Conservation (phyloP, 2,113 vertebrate genomes). For the Paramisgurnus dabryanus region DNA sequence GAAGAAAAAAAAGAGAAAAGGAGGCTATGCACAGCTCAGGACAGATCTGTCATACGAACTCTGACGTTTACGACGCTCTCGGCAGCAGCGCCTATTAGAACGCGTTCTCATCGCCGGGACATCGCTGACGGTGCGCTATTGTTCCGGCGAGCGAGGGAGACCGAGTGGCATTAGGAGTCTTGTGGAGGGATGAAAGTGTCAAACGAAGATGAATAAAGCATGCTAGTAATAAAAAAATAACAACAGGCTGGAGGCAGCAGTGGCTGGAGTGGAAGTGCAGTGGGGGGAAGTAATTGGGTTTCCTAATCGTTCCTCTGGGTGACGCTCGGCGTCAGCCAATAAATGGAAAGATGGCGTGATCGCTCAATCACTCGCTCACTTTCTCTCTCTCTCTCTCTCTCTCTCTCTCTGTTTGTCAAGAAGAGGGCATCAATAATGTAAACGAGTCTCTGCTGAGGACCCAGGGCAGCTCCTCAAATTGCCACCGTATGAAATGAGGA, state of each 20-base stretch:
- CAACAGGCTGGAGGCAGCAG: conserved; percentile 68
- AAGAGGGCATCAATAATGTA: conserved; percentile 74
- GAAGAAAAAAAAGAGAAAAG: conserved; percentile 8
- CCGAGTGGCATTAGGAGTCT: conserved; percentile 18
- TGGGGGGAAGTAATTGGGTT: conserved; percentile 72
- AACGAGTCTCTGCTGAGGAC: conserved; percentile 68
- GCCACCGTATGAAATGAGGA: conserved; percentile 51
- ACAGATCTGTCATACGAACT: conserved; percentile 21
- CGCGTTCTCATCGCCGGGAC: not conserved
- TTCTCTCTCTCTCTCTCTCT: conserved; percentile 41
- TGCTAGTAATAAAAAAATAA: conserved; percentile 74
- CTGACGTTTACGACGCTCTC: conserved; percentile 37
- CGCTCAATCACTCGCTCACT: conserved; percentile 71
- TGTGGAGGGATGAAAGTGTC: conserved; percentile 56
- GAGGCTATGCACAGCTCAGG: not conserved
- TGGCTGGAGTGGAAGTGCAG: conserved; percentile 34
- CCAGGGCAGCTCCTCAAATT: conserved; percentile 61
- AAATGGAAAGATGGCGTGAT: conserved; percentile 71
- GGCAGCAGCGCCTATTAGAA: conserved; percentile 35
- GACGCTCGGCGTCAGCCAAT: conserved; percentile 73
- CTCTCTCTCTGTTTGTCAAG: conserved; percentile 69
- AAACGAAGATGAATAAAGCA: conserved; percentile 70
- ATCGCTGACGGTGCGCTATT: conserved; percentile 21
- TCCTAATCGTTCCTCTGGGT: conserved; percentile 75
- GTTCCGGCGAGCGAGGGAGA: conserved; percentile 18